phyloP scores from a whole-genome alignment of 2,888 invertebrate genomes.

The Patella depressa region DNA sequence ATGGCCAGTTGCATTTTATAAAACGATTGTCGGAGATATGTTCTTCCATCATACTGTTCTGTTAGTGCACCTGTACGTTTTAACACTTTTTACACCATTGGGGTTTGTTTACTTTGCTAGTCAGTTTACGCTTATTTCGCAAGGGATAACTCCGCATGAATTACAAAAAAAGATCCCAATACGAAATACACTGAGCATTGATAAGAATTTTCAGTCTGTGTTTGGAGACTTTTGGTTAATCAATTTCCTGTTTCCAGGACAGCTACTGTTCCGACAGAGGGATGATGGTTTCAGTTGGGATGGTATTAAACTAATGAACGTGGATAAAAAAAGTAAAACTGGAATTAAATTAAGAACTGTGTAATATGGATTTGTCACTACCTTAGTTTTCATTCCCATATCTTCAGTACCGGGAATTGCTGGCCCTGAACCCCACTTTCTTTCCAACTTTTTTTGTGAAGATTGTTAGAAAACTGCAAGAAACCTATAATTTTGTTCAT shows the following conservation, averaged over 20 bases:
- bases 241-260: slow-evolving; percentile 56
- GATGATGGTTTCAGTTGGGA: slow-evolving; percentile 52
- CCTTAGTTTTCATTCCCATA: too few species aligned
- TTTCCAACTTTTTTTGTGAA: too few species aligned
- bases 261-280: slow-evolving; percentile 49
- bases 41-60: slow-evolving; percentile 38
- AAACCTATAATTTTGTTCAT: too few species aligned
- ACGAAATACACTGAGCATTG: slow-evolving; percentile 36
- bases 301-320: slow-evolving; percentile 39
- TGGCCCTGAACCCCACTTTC: too few species aligned
- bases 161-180: slow-evolving; percentile 43
- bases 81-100: slow-evolving; percentile 42
- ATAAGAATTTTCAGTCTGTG: slow-evolving; percentile 48
- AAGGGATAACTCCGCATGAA: slow-evolving; percentile 50
- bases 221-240: slow-evolving; percentile 57
- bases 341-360: too few species aligned
- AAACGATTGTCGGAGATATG: slow-evolving; percentile 37
- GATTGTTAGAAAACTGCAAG: too few species aligned
- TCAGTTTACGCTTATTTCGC: slow-evolving; percentile 34
- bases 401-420: too few species aligned
- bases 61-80: slow-evolving; percentile 40
- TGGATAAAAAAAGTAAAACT: too few species aligned
- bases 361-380: too few species aligned
- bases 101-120: slow-evolving; percentile 41
- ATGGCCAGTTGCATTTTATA: slow-evolving; percentile 42